A percentile compares a stretch with the other conserved stretches of the same genome.
These are phyloP conservation scores for Corapipo altera DNA, from an alignment of 2,113 vertebrate genomes.

Conservation along the genomic window DNA sequence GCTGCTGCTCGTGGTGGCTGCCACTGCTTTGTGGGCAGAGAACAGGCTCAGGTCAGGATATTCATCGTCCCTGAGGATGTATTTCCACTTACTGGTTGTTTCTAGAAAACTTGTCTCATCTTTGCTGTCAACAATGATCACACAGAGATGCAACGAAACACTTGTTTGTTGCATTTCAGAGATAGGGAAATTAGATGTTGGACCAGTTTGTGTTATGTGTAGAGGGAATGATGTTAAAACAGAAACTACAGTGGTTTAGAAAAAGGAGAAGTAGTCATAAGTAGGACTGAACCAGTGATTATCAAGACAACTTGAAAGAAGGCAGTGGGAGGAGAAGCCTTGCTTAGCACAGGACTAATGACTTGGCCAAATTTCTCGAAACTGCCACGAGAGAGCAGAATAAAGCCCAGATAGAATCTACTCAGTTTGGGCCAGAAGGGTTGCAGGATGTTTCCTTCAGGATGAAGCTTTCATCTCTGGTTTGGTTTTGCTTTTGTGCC, in stretches of 20 bases:
- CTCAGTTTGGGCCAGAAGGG: background rate
- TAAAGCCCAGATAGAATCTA: background rate
- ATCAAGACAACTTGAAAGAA: background rate
- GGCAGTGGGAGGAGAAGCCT: background rate
- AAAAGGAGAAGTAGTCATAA: background rate
- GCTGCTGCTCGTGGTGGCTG: rapidly evolving
- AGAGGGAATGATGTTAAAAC: background rate
- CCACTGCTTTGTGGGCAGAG: background rate
- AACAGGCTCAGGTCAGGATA: background rate
- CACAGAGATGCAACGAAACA: background rate
- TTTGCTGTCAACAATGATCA: background rate
- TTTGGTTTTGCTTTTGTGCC: background rate
- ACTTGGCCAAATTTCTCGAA: background rate
- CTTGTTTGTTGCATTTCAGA: background rate
- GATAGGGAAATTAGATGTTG: background rate
- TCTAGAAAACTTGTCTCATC: background rate
- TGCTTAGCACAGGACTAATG: background rate
- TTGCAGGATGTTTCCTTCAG: background rate
- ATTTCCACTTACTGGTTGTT: background rate
- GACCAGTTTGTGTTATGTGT: rapidly evolving
- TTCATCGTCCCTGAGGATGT: background rate
- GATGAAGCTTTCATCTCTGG: constrained; percentile 31
- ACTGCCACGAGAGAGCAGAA: background rate
- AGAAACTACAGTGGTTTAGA: background rate
- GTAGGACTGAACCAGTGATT: background rate